Evolutionary conservation across 2,888 invertebrate genomes (phyloP).

Genomic region (Agrypnus murinus): DNA sequence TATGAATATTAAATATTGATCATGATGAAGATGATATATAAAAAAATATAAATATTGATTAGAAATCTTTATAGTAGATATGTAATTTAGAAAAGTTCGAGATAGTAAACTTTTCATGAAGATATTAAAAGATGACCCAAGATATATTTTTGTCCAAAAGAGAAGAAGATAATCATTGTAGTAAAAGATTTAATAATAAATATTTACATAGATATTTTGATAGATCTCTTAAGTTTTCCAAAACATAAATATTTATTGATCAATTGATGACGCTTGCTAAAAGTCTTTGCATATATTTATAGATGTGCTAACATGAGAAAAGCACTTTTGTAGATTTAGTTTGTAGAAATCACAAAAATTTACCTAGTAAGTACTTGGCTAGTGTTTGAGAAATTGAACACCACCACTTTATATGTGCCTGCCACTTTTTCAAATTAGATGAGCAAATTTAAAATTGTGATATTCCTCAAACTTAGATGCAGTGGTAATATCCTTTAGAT

Average conservation of each 20-base stretch:
- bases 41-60: no score
- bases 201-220: slow-evolving; percentile 43
- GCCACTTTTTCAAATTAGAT: slow-evolving; percentile 28
- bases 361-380: slow-evolving; percentile 5
- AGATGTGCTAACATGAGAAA: no score
- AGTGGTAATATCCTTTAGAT: slow-evolving; percentile 4
- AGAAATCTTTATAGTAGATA: no score
- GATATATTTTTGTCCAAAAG: slow-evolving; percentile 26
- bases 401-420: slow-evolving; percentile 39
- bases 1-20: not conserved
- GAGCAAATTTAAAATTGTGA: slow-evolving; percentile 16
- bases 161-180: not conserved
- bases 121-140: not conserved
- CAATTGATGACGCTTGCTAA: slow-evolving; percentile 11
- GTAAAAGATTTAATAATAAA: slow-evolving; percentile 35
- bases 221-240: slow-evolving; percentile 35
- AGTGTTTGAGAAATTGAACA: slow-evolving; percentile 6
- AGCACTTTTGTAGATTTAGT: not conserved
- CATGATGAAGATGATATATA: no score
- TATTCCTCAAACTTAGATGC: slow-evolving; percentile 19
- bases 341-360: slow-evolving; percentile 3
- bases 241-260: slow-evolving; percentile 7
- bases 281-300: slow-evolving; percentile 1
- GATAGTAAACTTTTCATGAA: no score
- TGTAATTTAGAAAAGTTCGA: no score